Conservation (phyloP, 2,888 invertebrate species). For the Acrobasis repandana region DNA sequence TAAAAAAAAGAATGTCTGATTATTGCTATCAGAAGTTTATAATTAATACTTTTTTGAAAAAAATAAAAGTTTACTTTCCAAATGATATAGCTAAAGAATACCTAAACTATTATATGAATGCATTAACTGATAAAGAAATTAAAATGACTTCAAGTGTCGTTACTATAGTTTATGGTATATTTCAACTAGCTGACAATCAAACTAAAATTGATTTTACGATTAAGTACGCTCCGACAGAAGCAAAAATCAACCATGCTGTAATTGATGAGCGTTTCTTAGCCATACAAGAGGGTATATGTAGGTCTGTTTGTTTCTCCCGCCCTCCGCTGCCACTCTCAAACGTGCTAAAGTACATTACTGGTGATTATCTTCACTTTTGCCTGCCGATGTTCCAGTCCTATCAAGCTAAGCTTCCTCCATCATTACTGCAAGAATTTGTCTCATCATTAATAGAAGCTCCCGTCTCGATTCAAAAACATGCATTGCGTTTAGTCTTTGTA, state of each 20-base stretch:
- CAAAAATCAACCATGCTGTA: slow-evolving; percentile 46
- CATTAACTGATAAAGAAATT: slow-evolving; percentile 20
- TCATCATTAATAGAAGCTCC: slow-evolving; percentile 44
- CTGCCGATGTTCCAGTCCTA: slow-evolving; percentile 47
- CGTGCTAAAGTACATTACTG: slow-evolving; percentile 43
- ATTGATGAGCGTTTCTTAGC: slow-evolving; percentile 38
- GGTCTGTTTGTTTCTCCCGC: slow-evolving; percentile 43
- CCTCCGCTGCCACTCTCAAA: slow-evolving; percentile 43
- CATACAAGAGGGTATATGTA: slow-evolving; percentile 49
- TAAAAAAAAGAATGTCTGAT: slow-evolving; percentile 29
- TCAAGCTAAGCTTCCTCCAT: slow-evolving; percentile 40
- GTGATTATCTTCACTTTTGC: slow-evolving; percentile 49
- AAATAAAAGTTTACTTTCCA: slow-evolving; percentile 54
- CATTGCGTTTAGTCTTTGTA: slow-evolving; percentile 48
- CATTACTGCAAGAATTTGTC: slow-evolving; percentile 41
- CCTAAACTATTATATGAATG: slow-evolving; percentile 39
- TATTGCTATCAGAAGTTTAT: slow-evolving; percentile 22
- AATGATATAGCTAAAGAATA: slow-evolving; percentile 48
- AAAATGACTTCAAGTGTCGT: background rate
- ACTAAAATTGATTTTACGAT: slow-evolving; percentile 43
- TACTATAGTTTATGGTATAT: slow-evolving; percentile 43
- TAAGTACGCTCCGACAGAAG: slow-evolving; percentile 45
- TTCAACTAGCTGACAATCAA: slow-evolving; percentile 44
- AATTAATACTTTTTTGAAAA: slow-evolving; percentile 44
- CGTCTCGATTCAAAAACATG: slow-evolving; percentile 52